Evolutionary conservation across 2,113 vertebrate species (phyloP).

Genomic region (Crotophaga sulcirostris): DNA sequence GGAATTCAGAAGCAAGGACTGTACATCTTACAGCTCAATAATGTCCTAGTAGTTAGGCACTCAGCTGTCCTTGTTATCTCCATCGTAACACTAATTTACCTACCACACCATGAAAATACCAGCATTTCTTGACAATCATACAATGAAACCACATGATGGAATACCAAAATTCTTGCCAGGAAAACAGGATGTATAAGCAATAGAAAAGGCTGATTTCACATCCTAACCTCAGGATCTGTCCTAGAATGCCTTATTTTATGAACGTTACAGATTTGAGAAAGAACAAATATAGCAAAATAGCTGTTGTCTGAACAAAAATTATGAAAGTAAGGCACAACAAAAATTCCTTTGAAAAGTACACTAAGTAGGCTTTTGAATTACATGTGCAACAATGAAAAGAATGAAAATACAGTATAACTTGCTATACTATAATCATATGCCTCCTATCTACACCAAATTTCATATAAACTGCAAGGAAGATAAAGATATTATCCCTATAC

Average conservation of each 20-base stretch:
- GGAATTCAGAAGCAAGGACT: background rate
- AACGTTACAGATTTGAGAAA: background rate
- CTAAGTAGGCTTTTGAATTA: background rate
- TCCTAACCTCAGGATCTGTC: background rate
- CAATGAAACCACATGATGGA: background rate
- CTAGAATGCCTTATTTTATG: background rate
- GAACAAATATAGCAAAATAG: background rate
- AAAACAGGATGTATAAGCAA: background rate
- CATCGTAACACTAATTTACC: background rate
- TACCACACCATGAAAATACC: background rate
- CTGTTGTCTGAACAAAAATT: background rate
- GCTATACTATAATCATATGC: background rate
- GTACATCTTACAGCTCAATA: background rate
- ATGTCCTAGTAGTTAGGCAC: background rate
- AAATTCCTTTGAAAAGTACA: background rate
- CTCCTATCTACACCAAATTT: background rate
- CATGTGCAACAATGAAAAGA: background rate
- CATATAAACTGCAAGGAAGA: background rate
- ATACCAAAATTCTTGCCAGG: background rate
- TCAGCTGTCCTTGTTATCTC: background rate
- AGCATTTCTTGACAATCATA: background rate
- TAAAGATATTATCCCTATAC: background rate
- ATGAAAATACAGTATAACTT: background rate
- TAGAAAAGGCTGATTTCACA: background rate
- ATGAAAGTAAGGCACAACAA: background rate